Percentiles rank a stretch among this genome's conserved stretches.
Conservation (phyloP, 2,797 vertebrate genomes). For the Aldrovandia affinis region DNA sequence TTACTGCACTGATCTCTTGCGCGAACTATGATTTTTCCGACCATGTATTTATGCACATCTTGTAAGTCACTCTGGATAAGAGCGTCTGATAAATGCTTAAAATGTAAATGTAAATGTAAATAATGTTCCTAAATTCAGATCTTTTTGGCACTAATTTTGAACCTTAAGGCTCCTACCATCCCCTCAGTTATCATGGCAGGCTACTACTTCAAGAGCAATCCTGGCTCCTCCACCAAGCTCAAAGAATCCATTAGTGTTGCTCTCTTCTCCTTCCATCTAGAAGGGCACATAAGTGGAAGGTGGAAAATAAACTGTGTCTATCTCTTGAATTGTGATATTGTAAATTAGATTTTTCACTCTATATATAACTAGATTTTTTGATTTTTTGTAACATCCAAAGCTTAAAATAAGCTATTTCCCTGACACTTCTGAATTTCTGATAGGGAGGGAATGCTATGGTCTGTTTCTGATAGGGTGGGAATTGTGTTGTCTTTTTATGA, state of each 20-base stretch:
- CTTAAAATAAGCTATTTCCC: not conserved
- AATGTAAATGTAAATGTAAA: no score
- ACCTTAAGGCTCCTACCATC: constrained; percentile 52
- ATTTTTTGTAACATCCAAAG: not conserved
- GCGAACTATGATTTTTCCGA: no score
- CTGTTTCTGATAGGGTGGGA: constrained; percentile 7
- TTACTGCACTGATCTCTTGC: no score
- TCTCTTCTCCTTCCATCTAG: constrained; percentile 86
- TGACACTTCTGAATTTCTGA: not conserved
- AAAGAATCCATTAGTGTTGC: constrained; percentile 77
- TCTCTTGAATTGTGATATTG: constrained; percentile 78
- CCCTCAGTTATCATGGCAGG: constrained; percentile 82
- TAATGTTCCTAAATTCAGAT: no score
- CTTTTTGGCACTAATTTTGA: no score
- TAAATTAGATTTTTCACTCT: constrained; percentile 81
- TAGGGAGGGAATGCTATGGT: not conserved
- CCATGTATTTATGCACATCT: no score
- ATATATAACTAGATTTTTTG: constrained; percentile 24
- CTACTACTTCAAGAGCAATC: constrained; percentile 81
- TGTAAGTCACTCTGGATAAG: no score
- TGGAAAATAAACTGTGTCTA: constrained; percentile 60
- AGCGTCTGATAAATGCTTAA: no score
- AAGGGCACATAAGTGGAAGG: constrained; percentile 80
- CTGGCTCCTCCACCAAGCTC: constrained; percentile 72
- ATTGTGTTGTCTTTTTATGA: not conserved